Percentiles rank a stretch among this genome's conserved stretches.
Conservation (phyloP, 2,888 invertebrate species). For the Drosophila subquinaria region DNA sequence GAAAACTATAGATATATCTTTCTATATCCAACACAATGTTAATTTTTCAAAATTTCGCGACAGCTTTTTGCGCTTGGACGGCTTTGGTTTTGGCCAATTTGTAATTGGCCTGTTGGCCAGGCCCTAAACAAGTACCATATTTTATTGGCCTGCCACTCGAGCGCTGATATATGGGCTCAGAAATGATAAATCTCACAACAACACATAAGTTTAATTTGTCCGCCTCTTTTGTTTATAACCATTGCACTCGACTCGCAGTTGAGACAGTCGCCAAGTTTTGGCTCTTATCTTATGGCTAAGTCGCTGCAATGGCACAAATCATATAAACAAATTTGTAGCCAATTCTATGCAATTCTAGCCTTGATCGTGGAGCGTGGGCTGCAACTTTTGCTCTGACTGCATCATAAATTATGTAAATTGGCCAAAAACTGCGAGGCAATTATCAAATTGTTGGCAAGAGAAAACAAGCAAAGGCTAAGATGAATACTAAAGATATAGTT, state of each 20-base stretch:
- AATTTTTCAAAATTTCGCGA: slow-evolving; percentile 81
- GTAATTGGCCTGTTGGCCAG: slow-evolving; percentile 70
- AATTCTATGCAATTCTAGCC: slow-evolving; percentile 60
- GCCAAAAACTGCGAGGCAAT: slow-evolving; percentile 58
- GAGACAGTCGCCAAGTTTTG: slow-evolving; percentile 54
- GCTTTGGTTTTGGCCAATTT: slow-evolving; percentile 37
- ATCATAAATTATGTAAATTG: slow-evolving; percentile 74
- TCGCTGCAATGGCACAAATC: slow-evolving; percentile 69
- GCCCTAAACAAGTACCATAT: slow-evolving; percentile 77
- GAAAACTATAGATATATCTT: slow-evolving; percentile 35
- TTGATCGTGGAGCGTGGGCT: slow-evolving; percentile 36
- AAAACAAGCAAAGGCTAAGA: slow-evolving; percentile 3
- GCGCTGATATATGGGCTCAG: slow-evolving; percentile 65
- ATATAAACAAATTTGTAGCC: slow-evolving; percentile 51
- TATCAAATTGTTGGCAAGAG: slow-evolving; percentile 24
- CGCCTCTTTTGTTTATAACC: slow-evolving; percentile 39
- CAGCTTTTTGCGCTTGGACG: slow-evolving; percentile 63
- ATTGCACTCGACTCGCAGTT: slow-evolving; percentile 26
- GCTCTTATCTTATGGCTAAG: slow-evolving; percentile 51
- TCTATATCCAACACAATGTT: slow-evolving; percentile 52
- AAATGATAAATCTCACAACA: slow-evolving; percentile 71
- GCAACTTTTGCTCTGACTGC: slow-evolving; percentile 37
- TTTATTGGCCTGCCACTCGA: slow-evolving; percentile 77
- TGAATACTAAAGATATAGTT: slow-evolving; percentile 14
- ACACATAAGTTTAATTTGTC: slow-evolving; percentile 69